These are phyloP conservation scores for Himantopus leucocephalus DNA, from an alignment of 2,113 vertebrate genomes.

Conservation along the genomic window DNA sequence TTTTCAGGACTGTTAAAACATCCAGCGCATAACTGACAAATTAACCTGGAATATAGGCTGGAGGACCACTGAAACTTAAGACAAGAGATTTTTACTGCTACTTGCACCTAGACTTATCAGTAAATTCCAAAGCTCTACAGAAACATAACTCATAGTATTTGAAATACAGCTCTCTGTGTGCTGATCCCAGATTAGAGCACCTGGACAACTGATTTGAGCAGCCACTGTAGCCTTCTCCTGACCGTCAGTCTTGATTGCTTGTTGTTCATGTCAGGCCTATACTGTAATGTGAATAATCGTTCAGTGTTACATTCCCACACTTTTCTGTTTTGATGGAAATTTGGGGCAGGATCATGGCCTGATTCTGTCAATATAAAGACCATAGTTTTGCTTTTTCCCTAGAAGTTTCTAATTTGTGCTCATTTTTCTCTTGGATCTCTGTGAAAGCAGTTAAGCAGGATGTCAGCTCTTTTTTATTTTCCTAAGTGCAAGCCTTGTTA, in stretches of 20 bases:
- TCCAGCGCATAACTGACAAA: not conserved
- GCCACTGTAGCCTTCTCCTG: not conserved
- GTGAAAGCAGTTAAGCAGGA: conserved; percentile 2
- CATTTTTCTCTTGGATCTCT: not conserved
- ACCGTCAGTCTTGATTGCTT: not conserved
- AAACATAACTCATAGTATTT: not conserved
- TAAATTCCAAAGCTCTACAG: not conserved
- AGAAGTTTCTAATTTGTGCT: conserved; percentile 14
- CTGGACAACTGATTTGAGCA: not conserved
- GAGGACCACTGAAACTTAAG: not conserved
- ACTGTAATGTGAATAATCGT: not conserved
- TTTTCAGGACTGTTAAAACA: not conserved
- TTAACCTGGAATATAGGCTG: not conserved
- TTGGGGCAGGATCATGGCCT: not conserved
- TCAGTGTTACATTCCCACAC: not conserved
- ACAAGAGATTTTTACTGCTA: not conserved
- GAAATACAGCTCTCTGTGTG: not conserved
- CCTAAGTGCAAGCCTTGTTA: not conserved
- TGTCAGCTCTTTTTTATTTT: conserved; percentile 50
- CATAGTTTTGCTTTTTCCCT: conserved; percentile 9
- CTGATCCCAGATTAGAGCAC: not conserved
- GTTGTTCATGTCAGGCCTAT: not conserved
- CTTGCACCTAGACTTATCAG: not conserved
- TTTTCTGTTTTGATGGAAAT: conserved; percentile 4
- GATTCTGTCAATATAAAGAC: conserved; percentile 28